Evolutionary conservation across 2,888 invertebrate genomes (phyloP), one percentile per base, ranked within the genome.

Genomic region (Chromoteleia sp.): DNA sequence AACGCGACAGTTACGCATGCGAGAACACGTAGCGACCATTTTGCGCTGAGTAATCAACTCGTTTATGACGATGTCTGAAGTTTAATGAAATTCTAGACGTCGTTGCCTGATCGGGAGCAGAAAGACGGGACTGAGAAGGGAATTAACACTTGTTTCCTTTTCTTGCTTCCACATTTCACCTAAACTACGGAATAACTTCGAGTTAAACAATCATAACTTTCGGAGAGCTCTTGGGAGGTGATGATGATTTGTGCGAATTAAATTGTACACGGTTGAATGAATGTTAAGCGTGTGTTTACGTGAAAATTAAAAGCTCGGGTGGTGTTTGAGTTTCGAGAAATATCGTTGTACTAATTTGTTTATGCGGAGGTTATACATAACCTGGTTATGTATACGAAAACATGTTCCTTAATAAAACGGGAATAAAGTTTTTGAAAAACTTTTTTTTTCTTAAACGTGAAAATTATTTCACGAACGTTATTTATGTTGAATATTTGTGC

Each of bases 21-120:
- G 78, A 52, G 77, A 82, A 83, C 84, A 85, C 85, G 84, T 81
- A 83, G 83, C 56, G 78, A 79, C 76, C 78, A 74, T 82, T 83
- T 79, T 43, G 78, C 68, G 75, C 73, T 59, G 81, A 81, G 82
- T 84, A 81, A 84, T 84, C 81, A 70, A 81, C 79, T 56, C 65
- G 83, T 81, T 83, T 82, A 84, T 84, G 76, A 76, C 71, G 75
- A 76, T 76, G 81, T 71, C 76, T 76, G 59, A 67, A 81, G 33
- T 81, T 81, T 81, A 76, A 76, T 76, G 76, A 81, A 71, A 81
- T 81, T 81, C 61, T 71, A 75, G 71, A 63, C 48, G 58, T 71
- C 68, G 56, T 56, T 65, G 52, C 67, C 25, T 67, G 71, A 75
- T 74, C 70, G 36, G 45, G 45, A 71, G 39, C 17, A 25, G 67